Base-by-base conservation (phyloP, 2,797 vertebrate genomes). In the Urophycis tenuis region DNA sequence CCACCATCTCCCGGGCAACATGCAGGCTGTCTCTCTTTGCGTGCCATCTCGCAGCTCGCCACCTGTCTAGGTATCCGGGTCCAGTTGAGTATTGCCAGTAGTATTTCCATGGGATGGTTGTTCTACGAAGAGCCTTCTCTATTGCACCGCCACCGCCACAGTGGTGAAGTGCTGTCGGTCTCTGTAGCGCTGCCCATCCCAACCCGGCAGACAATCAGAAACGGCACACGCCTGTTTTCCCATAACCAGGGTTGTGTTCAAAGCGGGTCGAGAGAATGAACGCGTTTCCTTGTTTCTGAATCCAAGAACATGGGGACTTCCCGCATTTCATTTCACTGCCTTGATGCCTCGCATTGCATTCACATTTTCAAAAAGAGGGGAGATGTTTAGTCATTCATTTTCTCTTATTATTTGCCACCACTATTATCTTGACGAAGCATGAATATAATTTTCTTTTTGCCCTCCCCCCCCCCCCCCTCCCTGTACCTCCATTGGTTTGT, bases 381-480 rank as follows among this genome's bases (percentile, higher is more conserved):
- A 53, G 45, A 53, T 53, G 17, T 53, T 64, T 29, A 64, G 8
- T 64, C 12, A 64, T 64, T 22, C 12, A 73, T 25, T 74, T 74
- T 30, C 17, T 53, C 19, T 75, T 19, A 69, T 75, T 75, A 35
- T 69, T 67, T 67, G 6, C 74, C n/a, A 64, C 36, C n/a, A 14
- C 70, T 88, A 79, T 82, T 87, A 80, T 91, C 88, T 29, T 90
- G 83, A 93, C 89, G 84, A 73, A 93, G 93, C 94, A 94, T 93
- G 87, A 90, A 81, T 86, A 83, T 89, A 86, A 83, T 83, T 85
- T 82, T 80, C 81, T 88, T 82, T 88, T 84, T 87, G 72, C 72
- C 53, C 45, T 49, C 6, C 34, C 75, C 83, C 36, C 70, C 76
- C 22, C 73, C 91, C 78, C 70, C 76, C 71, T 79, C 74, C 81